A percentile compares a stretch with the other conserved stretches of the same genome.
phyloP scores from a whole-genome alignment of 2,113 vertebrate species.

The Lathamus discolor region DNA sequence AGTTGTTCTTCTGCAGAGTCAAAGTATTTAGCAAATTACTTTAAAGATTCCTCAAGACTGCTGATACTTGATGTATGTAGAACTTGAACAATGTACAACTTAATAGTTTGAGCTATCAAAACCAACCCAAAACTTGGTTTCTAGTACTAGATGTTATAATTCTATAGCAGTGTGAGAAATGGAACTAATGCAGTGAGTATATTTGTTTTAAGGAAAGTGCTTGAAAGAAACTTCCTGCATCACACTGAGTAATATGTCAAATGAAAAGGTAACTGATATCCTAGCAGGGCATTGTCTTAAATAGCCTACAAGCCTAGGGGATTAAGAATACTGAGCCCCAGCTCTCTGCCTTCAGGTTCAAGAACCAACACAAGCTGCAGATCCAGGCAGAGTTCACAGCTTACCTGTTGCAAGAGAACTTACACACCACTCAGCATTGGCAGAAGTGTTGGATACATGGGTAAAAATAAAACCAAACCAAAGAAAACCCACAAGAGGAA shows the following conservation, averaged over 20 bases:
- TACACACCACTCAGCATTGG: neutral
- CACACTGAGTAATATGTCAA: constrained; percentile 35
- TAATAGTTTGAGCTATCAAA: constrained; percentile 73
- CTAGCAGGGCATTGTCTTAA: constrained; percentile 20
- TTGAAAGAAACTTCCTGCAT: constrained; percentile 60
- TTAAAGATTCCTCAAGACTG: constrained; percentile 71
- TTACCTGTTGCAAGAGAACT: constrained; percentile 15
- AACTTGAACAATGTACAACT: constrained; percentile 75
- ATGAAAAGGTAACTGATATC: neutral
- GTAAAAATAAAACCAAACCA: neutral
- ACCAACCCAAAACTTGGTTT: constrained; percentile 59
- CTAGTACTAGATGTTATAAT: constrained; percentile 71
- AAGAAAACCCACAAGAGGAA: neutral
- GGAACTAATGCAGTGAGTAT: constrained; percentile 52
- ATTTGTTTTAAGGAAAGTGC: constrained; percentile 66
- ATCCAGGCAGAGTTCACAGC: constrained; percentile 28
- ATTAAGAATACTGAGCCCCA: neutral
- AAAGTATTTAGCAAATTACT: constrained; percentile 80
- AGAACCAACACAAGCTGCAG: neutral
- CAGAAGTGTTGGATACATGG: constrained; percentile 35
- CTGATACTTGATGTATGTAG: constrained; percentile 69
- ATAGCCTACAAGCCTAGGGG: constrained; percentile 1
- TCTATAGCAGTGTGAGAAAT: constrained; percentile 63
- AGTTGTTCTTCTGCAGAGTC: constrained; percentile 78
- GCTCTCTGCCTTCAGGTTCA: neutral